Conservation (phyloP, 2,113 vertebrate species). For the Forbesichthys agassizii region DNA sequence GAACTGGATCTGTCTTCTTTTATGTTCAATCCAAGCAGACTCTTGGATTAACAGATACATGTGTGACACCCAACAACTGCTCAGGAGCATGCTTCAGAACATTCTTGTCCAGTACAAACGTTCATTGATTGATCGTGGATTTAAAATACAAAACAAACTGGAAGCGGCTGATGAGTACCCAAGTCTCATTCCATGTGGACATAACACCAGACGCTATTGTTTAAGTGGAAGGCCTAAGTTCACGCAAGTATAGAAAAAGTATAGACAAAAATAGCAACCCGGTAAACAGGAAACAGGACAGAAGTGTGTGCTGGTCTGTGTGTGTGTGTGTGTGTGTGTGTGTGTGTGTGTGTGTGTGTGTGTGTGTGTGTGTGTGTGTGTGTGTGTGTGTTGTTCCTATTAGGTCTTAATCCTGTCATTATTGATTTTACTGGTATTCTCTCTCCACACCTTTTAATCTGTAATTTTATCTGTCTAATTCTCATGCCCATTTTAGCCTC, state of each 20-base stretch:
- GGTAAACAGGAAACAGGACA: constrained; percentile 78
- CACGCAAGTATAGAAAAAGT: neutral
- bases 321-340: neutral
- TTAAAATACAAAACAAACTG: neutral
- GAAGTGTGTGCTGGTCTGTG: constrained; percentile 12
- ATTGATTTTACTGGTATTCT: neutral
- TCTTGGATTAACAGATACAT: neutral
- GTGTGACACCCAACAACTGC: no score
- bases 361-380: neutral
- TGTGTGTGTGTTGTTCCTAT: neutral
- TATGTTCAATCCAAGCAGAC: neutral
- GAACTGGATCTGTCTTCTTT: neutral
- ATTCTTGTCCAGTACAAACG: neutral
- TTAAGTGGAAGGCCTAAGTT: constrained; percentile 33
- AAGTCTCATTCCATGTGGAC: constrained; percentile 9
- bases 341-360: neutral
- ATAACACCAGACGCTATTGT: constrained; percentile 46
- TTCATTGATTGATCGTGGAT: neutral
- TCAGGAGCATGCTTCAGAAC: neutral
- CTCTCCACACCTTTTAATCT: neutral
- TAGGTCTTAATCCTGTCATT: constrained; percentile 9
- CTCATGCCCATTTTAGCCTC: neutral
- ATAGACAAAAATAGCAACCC: constrained; percentile 56
- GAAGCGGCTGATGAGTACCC: neutral
- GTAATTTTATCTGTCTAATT: constrained; percentile 17